Conservation (phyloP, 2,797 vertebrate genomes). For the Oceanodroma leucorhoa region DNA sequence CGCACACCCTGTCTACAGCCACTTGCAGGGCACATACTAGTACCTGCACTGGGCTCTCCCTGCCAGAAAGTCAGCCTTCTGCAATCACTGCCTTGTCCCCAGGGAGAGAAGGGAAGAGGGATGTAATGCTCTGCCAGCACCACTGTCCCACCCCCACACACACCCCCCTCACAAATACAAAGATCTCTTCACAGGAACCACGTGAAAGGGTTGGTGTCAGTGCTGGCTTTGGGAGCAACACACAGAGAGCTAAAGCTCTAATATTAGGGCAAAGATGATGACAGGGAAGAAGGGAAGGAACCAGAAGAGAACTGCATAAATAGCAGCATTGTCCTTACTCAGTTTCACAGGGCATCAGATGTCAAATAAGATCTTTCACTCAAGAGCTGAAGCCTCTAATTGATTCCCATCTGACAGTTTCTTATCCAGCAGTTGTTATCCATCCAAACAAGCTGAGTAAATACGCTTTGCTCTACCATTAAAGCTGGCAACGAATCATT, state of each 20-base stretch:
- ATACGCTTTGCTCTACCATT: conserved; percentile 19
- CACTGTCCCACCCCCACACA: background rate
- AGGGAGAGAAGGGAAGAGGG: background rate
- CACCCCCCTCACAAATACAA: background rate
- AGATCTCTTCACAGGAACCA: background rate
- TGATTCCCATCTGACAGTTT: conserved; percentile 51
- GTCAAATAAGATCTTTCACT: background rate
- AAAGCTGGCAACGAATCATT: background rate
- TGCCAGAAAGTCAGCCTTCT: background rate
- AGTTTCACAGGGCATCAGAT: background rate
- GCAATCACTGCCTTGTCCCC: rapidly evolving
- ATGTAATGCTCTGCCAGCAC: background rate
- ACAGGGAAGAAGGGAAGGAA: background rate
- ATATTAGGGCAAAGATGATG: background rate
- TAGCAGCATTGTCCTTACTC: conserved; percentile 25
- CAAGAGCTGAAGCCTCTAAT: conserved; percentile 27
- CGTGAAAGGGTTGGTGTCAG: background rate
- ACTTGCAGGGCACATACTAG: rapidly evolving
- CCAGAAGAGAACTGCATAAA: background rate
- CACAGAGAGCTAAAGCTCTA: background rate
- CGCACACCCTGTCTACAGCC: rapidly evolving
- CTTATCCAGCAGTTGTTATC: conserved; percentile 46
- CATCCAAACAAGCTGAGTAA: conserved; percentile 48
- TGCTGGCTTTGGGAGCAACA: background rate
- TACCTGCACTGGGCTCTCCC: background rate